Evolutionary conservation across 2,113 vertebrate species (phyloP), one percentile per base, ranked within the genome.

Genomic region (Porphyrio hochstetteri): DNA sequence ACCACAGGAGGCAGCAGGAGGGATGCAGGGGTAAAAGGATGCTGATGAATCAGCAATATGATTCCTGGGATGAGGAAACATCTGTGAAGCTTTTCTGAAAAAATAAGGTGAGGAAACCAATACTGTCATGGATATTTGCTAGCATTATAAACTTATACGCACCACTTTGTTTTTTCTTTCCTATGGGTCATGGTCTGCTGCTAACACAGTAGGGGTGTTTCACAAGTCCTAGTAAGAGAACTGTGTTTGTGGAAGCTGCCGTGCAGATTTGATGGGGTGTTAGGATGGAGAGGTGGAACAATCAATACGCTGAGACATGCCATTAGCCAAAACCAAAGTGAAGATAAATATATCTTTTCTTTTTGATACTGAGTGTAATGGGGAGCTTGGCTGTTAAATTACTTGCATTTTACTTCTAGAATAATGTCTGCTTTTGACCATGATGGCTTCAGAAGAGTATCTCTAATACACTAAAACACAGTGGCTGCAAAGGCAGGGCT

Each of bases 341-440:
- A 90, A 74, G 60, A 71, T 11, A 65, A 60, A 55, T 44, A 2
- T 7, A 40, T 29, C 55, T 88, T 86, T 90, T 74, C 24, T 78
- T 31, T 80, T 67, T 92, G 50, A 76, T 72, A 33, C 9, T 3
- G n/a, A 81, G 25, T 63, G 33, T 46, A 93, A 40, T 78, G 29
- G 10, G 25, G 29, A 83, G 24, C 52, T 92, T n/a, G 56, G 12
- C 59, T 82, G 46, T 78, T 90, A 42, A 92, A 60, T 84, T 52
- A 46, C 44, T 88, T 94, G 36, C 65, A 60, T 83, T 88, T 91
- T 71, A 90, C 65, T 96, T 70, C n/a, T 68, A 78, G 60, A 44
- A 50, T 42, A 70, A 86, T 63, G 44, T 86, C 63, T 90, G 4
- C 48, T 92, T 84, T 78, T 72, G 79, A 64, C 59, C 16, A 6